Conservation (phyloP, 2,797 vertebrate species). For the Lacerta bilineata region DNA sequence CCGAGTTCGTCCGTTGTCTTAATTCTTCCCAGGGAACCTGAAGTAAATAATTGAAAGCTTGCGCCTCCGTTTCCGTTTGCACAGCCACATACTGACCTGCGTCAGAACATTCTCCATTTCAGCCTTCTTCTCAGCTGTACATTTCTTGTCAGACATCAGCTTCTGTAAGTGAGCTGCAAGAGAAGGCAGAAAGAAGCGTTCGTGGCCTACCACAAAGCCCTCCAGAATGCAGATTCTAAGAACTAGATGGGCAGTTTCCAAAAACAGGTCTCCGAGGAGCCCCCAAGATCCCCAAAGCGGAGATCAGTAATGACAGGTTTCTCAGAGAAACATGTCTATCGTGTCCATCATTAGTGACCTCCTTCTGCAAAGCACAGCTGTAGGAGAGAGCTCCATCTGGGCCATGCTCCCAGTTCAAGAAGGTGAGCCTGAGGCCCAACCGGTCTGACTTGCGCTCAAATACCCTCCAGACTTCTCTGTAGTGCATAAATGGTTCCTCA, state of each 20-base stretch:
- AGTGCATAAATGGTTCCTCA: neutral
- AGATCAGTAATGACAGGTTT: neutral
- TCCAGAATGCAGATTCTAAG: neutral
- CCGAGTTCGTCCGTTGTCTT: neutral
- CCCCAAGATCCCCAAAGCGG: neutral
- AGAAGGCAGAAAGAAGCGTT: constrained; percentile 34
- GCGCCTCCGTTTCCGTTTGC: fast-evolving
- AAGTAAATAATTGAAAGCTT: neutral
- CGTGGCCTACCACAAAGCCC: neutral
- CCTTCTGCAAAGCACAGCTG: no score
- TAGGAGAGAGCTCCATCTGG: neutral
- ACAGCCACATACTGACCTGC: constrained; percentile 81
- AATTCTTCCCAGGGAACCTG: neutral
- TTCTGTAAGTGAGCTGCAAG: constrained; percentile 94
- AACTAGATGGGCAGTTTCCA: neutral
- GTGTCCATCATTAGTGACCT: neutral
- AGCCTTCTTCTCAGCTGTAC: constrained; percentile 89
- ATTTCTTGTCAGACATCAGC: constrained; percentile 98
- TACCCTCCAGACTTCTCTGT: no score
- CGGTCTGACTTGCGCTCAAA: no score
- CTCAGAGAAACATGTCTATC: neutral
- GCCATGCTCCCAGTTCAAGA: neutral
- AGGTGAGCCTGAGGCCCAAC: neutral
- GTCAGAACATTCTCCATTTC: constrained; percentile 95
- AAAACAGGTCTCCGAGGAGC: neutral